Evolutionary conservation across 1,140 invertebrate species (phyloP).

Genomic region (Musca domestica): DNA sequence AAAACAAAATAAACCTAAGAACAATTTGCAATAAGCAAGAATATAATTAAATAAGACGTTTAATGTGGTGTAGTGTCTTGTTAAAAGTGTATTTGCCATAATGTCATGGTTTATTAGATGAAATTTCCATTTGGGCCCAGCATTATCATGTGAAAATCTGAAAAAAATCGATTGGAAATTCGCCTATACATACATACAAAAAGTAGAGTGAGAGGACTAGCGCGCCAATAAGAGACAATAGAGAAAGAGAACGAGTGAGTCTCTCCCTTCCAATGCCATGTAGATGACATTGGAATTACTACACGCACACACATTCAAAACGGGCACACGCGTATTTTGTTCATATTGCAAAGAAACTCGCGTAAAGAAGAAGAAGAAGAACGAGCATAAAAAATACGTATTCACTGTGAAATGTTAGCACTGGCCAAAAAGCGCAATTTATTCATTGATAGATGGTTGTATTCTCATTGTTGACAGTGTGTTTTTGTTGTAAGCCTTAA

Average conservation of each 20-base stretch:
- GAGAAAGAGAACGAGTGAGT: too few relatives aligned
- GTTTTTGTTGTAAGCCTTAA: constrained; percentile 1
- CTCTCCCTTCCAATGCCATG: constrained; percentile 15
- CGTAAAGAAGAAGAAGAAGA: constrained; percentile 1
- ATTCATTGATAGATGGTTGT: neutral
- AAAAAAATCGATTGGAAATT: constrained; percentile 49
- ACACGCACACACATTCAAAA: constrained; percentile 1
- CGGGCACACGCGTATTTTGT: neutral
- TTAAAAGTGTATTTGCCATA: too few relatives aligned
- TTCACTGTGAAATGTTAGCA: neutral
- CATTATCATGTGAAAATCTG: constrained; percentile 44
- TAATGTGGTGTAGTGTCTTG: too few relatives aligned
- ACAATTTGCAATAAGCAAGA: too few relatives aligned
- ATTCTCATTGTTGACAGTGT: neutral
- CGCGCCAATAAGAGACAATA: too few relatives aligned
- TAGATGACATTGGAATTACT: constrained; percentile 19
- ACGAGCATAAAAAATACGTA: neutral
- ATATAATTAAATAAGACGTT: too few relatives aligned
- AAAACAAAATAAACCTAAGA: too few relatives aligned
- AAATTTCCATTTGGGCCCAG: too few relatives aligned
- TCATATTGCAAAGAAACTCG: neutral
- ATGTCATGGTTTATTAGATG: too few relatives aligned
- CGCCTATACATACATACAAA: neutral
- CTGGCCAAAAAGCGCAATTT: constrained; percentile 12
- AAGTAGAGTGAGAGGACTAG: neutral